A percentile compares a stretch with the other conserved stretches of the same genome.
Conservation (phyloP, 2,797 vertebrate genomes). For the Mus caroli region DNA sequence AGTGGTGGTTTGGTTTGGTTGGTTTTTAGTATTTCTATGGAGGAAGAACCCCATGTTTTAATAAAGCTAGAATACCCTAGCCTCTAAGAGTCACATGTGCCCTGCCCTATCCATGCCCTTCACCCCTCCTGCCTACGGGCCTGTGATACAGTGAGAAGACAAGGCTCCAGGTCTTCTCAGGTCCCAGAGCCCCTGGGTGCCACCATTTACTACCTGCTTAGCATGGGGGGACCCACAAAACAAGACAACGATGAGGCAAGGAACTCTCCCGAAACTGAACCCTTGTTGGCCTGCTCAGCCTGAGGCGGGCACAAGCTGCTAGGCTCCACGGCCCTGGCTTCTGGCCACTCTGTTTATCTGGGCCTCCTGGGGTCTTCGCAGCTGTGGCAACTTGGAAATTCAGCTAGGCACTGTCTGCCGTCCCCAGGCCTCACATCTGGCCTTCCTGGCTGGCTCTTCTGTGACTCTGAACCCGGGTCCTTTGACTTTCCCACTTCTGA, state of each 20-base stretch:
- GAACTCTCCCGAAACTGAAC: accelerated
- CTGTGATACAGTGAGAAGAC: too few species aligned
- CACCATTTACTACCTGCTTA: neutral
- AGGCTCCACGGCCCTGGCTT: neutral
- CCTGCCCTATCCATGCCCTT: accelerated
- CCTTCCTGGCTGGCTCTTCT: neutral
- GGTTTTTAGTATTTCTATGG: neutral
- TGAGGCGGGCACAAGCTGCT: neutral
- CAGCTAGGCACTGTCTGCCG: neutral
- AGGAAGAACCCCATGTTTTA: neutral
- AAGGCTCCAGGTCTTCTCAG: neutral
- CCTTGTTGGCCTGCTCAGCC: neutral
- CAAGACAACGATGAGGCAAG: accelerated
- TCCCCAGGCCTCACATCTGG: accelerated
- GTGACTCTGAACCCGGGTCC: neutral
- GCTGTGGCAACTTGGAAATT: neutral
- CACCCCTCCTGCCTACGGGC: neutral
- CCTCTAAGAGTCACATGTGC: accelerated
- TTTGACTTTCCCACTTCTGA: neutral
- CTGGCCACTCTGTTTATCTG: neutral
- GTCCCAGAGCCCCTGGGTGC: neutral
- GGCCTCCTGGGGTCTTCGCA: neutral
- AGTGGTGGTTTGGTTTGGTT: too few species aligned
- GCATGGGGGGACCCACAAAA: neutral
- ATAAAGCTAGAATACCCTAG: neutral